Conservation (phyloP, 2,113 vertebrate genomes). For the Odocoileus virginianus region DNA sequence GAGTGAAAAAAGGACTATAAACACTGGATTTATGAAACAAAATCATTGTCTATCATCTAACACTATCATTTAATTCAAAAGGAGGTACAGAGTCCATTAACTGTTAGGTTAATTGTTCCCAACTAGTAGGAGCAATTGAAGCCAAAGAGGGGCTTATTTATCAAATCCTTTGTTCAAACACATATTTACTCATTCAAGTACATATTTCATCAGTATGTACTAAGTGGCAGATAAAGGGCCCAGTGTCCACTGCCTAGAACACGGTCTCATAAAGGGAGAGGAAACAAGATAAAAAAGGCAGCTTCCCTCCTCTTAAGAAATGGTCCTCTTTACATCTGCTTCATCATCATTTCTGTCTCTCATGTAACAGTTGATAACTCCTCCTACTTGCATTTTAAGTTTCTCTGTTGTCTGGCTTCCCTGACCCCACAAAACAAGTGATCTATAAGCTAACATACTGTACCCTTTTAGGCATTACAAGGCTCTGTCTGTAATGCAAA, state of each 20-base stretch:
- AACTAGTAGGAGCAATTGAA: not conserved
- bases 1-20: not conserved
- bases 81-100: not conserved
- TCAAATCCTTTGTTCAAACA: not conserved
- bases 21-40: not conserved
- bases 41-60: not conserved
- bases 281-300: not conserved
- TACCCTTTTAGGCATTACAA: not conserved
- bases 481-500: conserved; percentile 28
- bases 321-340: not conserved
- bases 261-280: not conserved
- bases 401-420: conserved; percentile 10
- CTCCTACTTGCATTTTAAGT: not conserved
- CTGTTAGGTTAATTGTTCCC: not conserved
- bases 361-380: conserved; percentile 11
- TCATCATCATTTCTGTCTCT: conserved; percentile 3
- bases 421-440: not conserved
- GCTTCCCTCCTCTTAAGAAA: not conserved
- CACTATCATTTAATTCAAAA: conserved; percentile 5
- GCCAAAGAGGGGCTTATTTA: not conserved
- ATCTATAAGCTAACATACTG: conserved; percentile 1
- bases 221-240: not conserved
- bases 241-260: not conserved
- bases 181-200: not conserved
- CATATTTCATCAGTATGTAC: not conserved